Evolutionary conservation across 2,888 invertebrate species (phyloP).

Genomic region (Protonemura montana): DNA sequence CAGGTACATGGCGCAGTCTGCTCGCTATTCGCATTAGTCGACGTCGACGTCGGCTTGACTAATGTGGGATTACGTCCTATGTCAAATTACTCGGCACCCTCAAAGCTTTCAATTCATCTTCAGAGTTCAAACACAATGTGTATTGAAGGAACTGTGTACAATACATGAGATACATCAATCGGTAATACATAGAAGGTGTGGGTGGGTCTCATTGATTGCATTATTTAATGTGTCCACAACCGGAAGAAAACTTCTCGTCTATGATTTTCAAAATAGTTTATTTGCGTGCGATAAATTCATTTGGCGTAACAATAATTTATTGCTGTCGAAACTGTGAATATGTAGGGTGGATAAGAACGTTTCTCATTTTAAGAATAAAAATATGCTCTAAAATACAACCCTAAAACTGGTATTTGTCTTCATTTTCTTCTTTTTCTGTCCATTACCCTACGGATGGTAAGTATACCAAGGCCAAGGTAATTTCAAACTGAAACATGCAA

Average conservation of each 20-base stretch:
- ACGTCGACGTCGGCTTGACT: neutral
- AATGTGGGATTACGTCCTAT: slow-evolving; percentile 16
- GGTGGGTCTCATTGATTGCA: neutral
- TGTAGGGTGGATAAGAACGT: too few relatives aligned
- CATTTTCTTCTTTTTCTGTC: neutral
- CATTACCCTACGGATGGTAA: neutral
- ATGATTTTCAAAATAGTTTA: neutral
- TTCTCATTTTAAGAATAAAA: neutral
- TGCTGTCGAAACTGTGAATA: too few relatives aligned
- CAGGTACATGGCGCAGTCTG: neutral
- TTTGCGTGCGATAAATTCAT: too few relatives aligned
- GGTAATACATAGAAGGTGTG: neutral
- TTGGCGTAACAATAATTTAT: too few relatives aligned
- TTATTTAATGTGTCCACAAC: neutral
- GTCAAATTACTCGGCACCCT: neutral
- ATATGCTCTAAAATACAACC: neutral
- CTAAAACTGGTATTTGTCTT: neutral
- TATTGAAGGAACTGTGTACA: neutral
- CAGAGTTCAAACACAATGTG: neutral
- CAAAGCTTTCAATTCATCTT: neutral
- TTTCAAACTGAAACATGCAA: neutral
- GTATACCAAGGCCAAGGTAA: neutral
- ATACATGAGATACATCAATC: neutral
- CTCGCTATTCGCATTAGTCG: neutral
- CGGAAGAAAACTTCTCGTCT: neutral